Percentiles rank a stretch among this genome's conserved stretches.
Evolutionary conservation across 2,888 invertebrate genomes (phyloP).

Genomic region (Himalopsyche kuldschensis): DNA sequence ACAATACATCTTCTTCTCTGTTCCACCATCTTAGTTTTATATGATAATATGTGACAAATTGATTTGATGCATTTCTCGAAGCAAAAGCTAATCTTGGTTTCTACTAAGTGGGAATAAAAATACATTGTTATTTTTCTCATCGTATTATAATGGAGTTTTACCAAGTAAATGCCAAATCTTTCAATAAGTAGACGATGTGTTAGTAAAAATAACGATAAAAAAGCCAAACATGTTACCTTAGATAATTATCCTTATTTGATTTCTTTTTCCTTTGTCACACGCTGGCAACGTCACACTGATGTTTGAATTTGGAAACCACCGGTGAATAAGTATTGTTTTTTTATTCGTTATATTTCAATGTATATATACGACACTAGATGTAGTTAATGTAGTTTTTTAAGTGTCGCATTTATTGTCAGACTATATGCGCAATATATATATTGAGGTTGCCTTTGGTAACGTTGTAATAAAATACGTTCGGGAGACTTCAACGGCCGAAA

Average conservation of each 20-base stretch:
- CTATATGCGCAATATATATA: background rate
- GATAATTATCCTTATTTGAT: background rate
- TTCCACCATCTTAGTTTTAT: too few relatives aligned
- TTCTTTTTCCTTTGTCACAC: background rate
- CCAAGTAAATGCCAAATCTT: too few relatives aligned
- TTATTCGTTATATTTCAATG: background rate
- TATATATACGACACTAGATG: background rate
- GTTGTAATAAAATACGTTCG: background rate
- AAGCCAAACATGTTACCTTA: too few relatives aligned
- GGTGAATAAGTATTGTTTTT: background rate
- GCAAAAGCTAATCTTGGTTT: too few relatives aligned
- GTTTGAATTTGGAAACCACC: background rate
- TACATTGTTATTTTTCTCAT: too few relatives aligned
- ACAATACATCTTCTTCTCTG: too few relatives aligned
- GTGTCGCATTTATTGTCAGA: background rate
- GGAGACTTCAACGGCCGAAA: constrained; percentile 20
- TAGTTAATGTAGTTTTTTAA: background rate
- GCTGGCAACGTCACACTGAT: background rate
- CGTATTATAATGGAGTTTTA: too few relatives aligned
- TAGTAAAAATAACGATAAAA: too few relatives aligned
- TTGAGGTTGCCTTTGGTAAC: background rate
- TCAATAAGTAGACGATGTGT: too few relatives aligned
- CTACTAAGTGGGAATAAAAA: too few relatives aligned
- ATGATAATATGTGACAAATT: too few relatives aligned
- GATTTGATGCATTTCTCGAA: too few relatives aligned